A percentile compares a stretch with the other conserved stretches of the same genome.
Evolutionary conservation across 64 coral and sea anemone genomes (phyloP).

Genomic region (Trachythela sp.): DNA sequence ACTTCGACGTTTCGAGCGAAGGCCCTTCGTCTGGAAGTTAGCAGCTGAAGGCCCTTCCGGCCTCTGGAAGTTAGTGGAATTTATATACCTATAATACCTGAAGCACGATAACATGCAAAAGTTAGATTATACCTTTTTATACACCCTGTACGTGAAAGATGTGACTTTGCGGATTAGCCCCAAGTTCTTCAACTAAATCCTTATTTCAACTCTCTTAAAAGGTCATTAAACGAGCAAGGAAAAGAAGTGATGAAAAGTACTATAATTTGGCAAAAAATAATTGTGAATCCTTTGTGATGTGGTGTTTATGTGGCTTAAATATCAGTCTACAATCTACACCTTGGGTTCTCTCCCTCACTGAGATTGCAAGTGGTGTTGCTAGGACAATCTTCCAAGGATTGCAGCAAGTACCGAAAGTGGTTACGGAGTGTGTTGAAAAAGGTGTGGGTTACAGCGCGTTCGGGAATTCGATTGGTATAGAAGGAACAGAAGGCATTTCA

Average conservation of each 20-base stretch:
- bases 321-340: constrained; percentile 39
- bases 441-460: background rate
- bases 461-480: background rate
- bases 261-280: constrained; percentile 51
- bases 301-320: constrained; percentile 52
- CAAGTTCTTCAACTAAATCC: no score
- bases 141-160: no score
- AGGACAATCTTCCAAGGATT: background rate
- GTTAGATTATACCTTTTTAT: no score
- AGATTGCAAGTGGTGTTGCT: background rate
- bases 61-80: no score
- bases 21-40: no score
- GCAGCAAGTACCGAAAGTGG: background rate
- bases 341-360: background rate
- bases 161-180: no score
- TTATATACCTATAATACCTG: no score
- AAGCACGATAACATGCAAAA: no score
- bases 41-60: no score
- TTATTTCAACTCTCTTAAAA: no score
- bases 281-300: constrained; percentile 54
- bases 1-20: no score
- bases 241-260: background rate
- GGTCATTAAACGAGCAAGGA: background rate
- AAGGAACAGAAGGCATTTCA: background rate
- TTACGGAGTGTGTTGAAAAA: background rate